Percentiles rank a stretch among this genome's conserved stretches.
Conservation (phyloP, 2,113 vertebrate genomes). For the Gambusia affinis region DNA sequence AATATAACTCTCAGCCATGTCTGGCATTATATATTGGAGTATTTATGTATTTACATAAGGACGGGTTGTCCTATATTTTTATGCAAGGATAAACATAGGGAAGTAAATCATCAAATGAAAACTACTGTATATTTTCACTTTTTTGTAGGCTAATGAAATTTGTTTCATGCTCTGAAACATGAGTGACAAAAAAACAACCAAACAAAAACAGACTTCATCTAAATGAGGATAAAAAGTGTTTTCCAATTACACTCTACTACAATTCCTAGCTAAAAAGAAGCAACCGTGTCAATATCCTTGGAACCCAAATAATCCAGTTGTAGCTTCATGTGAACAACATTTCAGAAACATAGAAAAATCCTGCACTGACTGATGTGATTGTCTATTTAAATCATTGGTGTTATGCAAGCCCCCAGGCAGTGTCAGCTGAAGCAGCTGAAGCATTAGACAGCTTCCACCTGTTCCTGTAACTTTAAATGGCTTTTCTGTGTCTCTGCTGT, state of each 20-base stretch:
- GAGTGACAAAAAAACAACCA: neutral
- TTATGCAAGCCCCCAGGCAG: no score
- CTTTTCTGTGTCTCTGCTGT: neutral
- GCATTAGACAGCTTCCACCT: neutral
- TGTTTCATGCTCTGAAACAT: neutral
- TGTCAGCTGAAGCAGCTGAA: no score
- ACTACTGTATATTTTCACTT: neutral
- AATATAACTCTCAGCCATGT: no score
- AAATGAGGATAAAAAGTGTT: neutral
- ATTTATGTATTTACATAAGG: neutral
- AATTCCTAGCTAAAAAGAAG: neutral
- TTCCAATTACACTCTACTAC: neutral
- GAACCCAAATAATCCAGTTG: neutral
- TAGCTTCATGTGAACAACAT: neutral
- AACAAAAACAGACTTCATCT: neutral
- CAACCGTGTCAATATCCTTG: no score
- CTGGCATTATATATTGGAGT: neutral
- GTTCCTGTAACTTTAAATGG: neutral
- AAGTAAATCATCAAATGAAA: neutral
- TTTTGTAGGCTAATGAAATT: neutral
- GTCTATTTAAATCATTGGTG: no score
- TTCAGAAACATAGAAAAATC: neutral
- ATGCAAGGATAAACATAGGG: no score
- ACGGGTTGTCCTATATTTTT: no score
- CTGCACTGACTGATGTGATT: neutral